phyloP scores from a whole-genome alignment of 1,140 invertebrate genomes.

The Drosophila kanapiae region DNA sequence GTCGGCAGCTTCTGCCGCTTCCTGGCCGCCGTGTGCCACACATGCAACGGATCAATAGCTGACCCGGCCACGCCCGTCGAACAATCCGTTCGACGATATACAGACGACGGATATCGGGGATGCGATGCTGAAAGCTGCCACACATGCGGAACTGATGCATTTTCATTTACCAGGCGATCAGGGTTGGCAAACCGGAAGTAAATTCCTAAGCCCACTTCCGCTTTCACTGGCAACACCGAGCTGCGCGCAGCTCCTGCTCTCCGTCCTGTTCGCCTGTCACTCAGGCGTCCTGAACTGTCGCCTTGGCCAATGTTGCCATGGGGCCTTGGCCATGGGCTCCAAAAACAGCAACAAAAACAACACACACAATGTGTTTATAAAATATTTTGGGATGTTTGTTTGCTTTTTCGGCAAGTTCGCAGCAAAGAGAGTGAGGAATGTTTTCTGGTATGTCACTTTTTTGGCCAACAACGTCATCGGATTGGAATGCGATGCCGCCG shows the following conservation, averaged over 20 bases:
- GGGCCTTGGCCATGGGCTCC: slow-evolving; percentile 59
- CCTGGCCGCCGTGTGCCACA: slow-evolving; percentile 56
- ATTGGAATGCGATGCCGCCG: slow-evolving; percentile 59
- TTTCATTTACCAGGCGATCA: slow-evolving; percentile 79
- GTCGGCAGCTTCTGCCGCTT: slow-evolving; percentile 25
- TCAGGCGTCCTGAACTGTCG: slow-evolving; percentile 69
- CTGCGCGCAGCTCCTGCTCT: background rate
- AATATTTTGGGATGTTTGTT: slow-evolving; percentile 17
- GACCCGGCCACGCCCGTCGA: slow-evolving; percentile 67
- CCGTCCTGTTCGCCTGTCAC: slow-evolving; percentile 55
- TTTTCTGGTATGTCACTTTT: slow-evolving; percentile 24
- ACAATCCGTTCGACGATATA: slow-evolving; percentile 10
- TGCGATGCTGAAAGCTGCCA: slow-evolving; percentile 48
- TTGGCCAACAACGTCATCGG: slow-evolving; percentile 61
- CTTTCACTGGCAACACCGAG: background rate
- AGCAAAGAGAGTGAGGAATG: background rate
- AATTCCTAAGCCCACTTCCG: slow-evolving; percentile 73
- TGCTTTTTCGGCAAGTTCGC: background rate
- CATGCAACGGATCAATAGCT: slow-evolving; percentile 82
- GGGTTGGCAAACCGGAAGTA: slow-evolving; percentile 71
- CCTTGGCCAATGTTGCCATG: slow-evolving; percentile 78
- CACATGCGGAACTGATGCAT: slow-evolving; percentile 84
- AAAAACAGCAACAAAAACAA: background rate
- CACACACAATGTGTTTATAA: slow-evolving; percentile 12
- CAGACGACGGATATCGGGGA: slow-evolving; percentile 41